Percentiles rank a stretch among this genome's conserved stretches.
Conservation (phyloP, 2,888 invertebrate species). For the Automeris io region DNA sequence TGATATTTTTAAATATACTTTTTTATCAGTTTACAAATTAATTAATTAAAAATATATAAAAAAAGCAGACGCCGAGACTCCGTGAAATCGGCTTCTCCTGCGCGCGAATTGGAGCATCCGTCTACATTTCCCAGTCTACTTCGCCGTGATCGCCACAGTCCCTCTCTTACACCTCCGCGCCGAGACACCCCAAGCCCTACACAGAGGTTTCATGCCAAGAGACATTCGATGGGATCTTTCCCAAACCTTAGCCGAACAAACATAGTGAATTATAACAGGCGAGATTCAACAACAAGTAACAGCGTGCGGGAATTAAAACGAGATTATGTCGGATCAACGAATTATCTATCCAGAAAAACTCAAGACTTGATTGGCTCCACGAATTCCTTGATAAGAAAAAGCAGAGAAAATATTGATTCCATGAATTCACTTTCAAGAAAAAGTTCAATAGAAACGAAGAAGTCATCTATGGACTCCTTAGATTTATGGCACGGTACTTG, state of each 20-base stretch:
- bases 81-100: constrained; percentile 73
- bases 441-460: constrained; percentile 67
- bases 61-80: constrained; percentile 78
- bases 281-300: constrained; percentile 56
- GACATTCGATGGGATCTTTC: constrained; percentile 66
- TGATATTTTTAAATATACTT: constrained; percentile 9
- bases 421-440: constrained; percentile 66
- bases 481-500: constrained; percentile 83
- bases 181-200: constrained; percentile 69
- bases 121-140: constrained; percentile 83
- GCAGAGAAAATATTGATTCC: constrained; percentile 37
- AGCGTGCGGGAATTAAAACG: constrained; percentile 69
- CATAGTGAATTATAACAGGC: constrained; percentile 57
- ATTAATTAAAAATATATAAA: constrained; percentile 22
- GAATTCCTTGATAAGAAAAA: constrained; percentile 66
- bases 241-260: constrained; percentile 58
- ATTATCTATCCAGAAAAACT: constrained; percentile 55
- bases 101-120: constrained; percentile 81
- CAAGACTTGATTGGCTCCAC: constrained; percentile 61
- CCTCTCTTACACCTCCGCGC: constrained; percentile 64
- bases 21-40: constrained; percentile 2
- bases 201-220: constrained; percentile 48
- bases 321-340: constrained; percentile 67
- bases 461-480: constrained; percentile 83
- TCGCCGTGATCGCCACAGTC: constrained; percentile 76